phyloP scores from a whole-genome alignment of 2,113 vertebrate genomes.

The Fulmarus glacialis region DNA sequence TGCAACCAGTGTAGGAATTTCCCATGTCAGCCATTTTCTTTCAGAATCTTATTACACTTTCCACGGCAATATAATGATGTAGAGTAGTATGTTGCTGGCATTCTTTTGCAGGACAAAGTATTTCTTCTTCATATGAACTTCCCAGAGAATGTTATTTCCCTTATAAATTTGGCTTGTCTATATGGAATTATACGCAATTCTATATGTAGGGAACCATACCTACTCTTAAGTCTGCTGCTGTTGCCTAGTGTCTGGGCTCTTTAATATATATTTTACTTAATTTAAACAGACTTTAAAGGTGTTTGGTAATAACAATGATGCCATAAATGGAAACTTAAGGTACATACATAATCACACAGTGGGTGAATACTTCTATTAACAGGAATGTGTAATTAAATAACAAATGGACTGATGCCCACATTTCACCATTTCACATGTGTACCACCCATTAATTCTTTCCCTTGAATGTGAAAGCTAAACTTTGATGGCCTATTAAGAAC shows the following conservation, averaged over 20 bases:
- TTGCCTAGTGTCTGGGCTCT: neutral
- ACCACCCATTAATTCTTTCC: neutral
- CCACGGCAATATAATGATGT: neutral
- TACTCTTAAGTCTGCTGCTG: neutral
- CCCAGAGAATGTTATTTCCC: neutral
- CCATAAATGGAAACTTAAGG: neutral
- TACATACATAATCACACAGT: neutral
- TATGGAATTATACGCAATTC: neutral
- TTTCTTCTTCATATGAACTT: neutral
- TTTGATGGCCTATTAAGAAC: neutral
- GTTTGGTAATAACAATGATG: neutral
- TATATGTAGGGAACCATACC: neutral
- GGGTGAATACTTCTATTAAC: neutral
- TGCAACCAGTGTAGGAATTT: neutral
- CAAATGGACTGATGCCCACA: neutral
- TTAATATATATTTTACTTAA: neutral
- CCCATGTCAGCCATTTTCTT: neutral
- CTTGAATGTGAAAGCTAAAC: neutral
- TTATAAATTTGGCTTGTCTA: neutral
- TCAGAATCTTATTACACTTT: neutral
- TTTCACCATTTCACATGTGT: neutral
- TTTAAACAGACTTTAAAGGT: neutral
- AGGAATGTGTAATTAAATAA: neutral
- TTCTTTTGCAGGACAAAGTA: neutral
- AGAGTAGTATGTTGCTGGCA: neutral